A percentile compares a stretch with the other conserved stretches of the same genome.
Evolutionary conservation across 2,797 vertebrate genomes (phyloP).

Genomic region (Catamblyrhynchus diadema): DNA sequence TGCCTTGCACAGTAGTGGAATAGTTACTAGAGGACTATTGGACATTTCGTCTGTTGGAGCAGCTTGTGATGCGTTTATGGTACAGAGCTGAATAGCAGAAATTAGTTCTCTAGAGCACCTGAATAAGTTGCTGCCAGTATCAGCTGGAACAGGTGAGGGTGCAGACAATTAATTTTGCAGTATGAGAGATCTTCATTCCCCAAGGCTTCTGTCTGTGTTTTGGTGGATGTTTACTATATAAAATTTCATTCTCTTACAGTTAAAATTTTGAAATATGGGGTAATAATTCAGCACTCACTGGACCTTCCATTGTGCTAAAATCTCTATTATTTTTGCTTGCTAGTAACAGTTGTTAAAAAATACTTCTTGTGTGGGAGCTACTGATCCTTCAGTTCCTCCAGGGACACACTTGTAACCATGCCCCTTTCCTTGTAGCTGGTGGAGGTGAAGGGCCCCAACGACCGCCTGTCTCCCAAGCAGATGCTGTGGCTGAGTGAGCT

Average conservation of each 20-base stretch:
- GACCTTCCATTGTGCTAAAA: neutral
- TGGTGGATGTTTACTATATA: neutral
- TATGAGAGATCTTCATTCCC: neutral
- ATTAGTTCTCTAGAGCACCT: neutral
- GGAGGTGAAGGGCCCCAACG: constrained; percentile 94
- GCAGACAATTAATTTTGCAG: fast-evolving
- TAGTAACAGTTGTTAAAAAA: neutral
- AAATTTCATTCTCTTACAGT: neutral
- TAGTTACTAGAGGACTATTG: neutral
- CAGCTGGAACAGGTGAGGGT: neutral
- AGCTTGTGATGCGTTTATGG: neutral
- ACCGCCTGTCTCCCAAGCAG: constrained; percentile 93
- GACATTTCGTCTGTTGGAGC: neutral
- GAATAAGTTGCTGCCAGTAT: neutral
- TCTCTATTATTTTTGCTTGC: neutral
- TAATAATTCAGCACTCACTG: neutral
- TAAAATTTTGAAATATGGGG: neutral
- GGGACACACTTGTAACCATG: neutral
- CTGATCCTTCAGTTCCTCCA: neutral
- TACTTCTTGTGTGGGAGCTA: neutral
- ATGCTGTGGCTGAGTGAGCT: constrained; percentile 93
- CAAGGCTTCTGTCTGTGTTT: neutral
- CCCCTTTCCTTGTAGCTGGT: constrained; percentile 80
- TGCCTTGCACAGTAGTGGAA: neutral
- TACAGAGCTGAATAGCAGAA: neutral